Evolutionary conservation across 2,797 vertebrate species (phyloP).

Genomic region (Anolis apletophallus): DNA sequence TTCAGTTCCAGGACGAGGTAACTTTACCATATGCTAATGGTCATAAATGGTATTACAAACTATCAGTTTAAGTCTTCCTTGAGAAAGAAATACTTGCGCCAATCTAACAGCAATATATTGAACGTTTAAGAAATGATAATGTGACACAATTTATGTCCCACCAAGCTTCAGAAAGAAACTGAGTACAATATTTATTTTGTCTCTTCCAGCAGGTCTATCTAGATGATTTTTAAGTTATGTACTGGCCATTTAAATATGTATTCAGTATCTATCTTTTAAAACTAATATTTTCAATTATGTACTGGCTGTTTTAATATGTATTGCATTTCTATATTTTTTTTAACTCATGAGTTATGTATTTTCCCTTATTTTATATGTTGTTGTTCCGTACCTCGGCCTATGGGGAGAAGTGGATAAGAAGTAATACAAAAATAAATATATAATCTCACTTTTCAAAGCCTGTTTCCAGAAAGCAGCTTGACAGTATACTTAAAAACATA

Average conservation of each 20-base stretch:
- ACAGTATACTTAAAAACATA: background rate
- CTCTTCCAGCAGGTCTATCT: background rate
- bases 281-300: no score
- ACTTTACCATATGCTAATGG: background rate
- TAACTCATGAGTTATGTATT: no score
- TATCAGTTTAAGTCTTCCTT: background rate
- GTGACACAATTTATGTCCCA: background rate
- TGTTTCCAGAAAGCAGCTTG: background rate
- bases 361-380: no score
- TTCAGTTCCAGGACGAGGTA: slow-evolving; percentile 89
- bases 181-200: background rate
- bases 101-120: background rate
- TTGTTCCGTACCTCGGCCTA: no score
- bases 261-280: no score
- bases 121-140: background rate
- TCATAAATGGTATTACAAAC: background rate
- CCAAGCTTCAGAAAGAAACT: background rate
- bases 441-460: background rate
- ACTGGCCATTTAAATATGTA: no score
- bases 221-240: background rate
- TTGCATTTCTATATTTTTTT: no score
- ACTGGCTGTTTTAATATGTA: no score
- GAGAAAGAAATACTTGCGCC: background rate
- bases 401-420: no score
- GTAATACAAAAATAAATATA: no score